Percentiles rank a stretch among this genome's conserved stretches.
Conservation (phyloP, 1,140 invertebrate genomes). For the Acromyrmex heyeri region DNA sequence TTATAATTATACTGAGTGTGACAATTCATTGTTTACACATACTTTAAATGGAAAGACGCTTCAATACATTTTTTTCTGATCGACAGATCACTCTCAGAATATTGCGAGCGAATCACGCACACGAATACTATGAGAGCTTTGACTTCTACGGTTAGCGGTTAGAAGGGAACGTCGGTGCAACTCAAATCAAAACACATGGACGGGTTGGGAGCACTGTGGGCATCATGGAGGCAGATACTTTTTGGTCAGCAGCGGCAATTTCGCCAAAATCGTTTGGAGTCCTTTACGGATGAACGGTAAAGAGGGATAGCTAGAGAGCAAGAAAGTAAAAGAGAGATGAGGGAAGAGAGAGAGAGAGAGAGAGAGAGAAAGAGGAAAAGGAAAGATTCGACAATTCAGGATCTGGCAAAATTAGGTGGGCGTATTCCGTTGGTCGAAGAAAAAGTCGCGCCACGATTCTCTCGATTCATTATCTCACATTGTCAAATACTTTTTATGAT, state of each 20-base stretch:
- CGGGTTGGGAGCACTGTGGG: slow-evolving; percentile 11
- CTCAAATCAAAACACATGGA: slow-evolving; percentile 36
- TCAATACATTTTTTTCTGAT: not conserved
- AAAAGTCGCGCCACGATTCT: slow-evolving; percentile 54
- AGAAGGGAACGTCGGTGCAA: slow-evolving; percentile 44
- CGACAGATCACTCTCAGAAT: not conserved
- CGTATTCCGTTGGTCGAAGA: slow-evolving; percentile 52
- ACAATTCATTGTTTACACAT: slow-evolving; percentile 2
- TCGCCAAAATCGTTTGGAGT: slow-evolving; percentile 64
- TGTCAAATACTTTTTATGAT: slow-evolving; percentile 63
- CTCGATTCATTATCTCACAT: slow-evolving; percentile 63
- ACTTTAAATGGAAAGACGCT: not conserved
- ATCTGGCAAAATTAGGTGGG: slow-evolving; percentile 68
- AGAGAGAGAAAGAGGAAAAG: not conserved
- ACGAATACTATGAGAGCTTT: not conserved
- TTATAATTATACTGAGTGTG: not conserved
- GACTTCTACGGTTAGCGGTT: slow-evolving; percentile 28
- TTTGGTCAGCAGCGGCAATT: slow-evolving; percentile 72
- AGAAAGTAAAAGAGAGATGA: not conserved
- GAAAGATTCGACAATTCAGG: slow-evolving; percentile 67
- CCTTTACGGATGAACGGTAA: slow-evolving; percentile 44
- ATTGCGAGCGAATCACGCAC: not conserved
- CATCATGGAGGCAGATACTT: slow-evolving; percentile 59
- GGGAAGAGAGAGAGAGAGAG: not conserved
- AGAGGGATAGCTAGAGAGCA: not conserved